Percentiles rank a stretch among this genome's conserved stretches.
Evolutionary conservation across 2,888 invertebrate genomes (phyloP).

Genomic region (Trichacis sp.): DNA sequence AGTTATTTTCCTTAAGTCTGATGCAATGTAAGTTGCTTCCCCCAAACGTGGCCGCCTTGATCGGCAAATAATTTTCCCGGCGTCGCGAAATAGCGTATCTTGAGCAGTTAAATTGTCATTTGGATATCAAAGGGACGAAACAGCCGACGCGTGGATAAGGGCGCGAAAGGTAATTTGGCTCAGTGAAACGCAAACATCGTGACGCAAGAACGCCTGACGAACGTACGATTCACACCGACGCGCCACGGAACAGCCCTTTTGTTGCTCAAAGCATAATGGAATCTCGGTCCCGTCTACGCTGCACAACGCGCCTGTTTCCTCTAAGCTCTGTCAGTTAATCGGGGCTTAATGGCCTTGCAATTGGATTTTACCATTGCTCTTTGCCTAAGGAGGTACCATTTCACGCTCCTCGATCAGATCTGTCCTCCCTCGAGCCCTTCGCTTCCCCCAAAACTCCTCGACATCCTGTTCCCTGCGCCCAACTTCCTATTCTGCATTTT

Average conservation of each 20-base stretch:
- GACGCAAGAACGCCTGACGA: slow-evolving; percentile 53
- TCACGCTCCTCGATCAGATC: slow-evolving; percentile 62
- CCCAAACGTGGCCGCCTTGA: slow-evolving; percentile 9
- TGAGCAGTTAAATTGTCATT: slow-evolving; percentile 69
- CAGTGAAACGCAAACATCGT: slow-evolving; percentile 67
- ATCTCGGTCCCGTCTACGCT: slow-evolving; percentile 60
- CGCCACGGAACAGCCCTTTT: slow-evolving; percentile 67
- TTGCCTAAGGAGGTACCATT: slow-evolving; percentile 61
- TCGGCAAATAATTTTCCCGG: slow-evolving; percentile 33
- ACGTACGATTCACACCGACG: slow-evolving; percentile 66
- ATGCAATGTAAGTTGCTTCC: no score
- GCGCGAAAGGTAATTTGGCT: slow-evolving; percentile 67
- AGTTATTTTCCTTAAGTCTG: no score
- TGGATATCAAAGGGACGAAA: slow-evolving; percentile 68
- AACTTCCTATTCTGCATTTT: slow-evolving; percentile 15
- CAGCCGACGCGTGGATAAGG: slow-evolving; percentile 64
- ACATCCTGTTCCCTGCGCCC: slow-evolving; percentile 13
- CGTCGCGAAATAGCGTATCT: slow-evolving; percentile 32
- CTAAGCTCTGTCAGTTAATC: slow-evolving; percentile 60
- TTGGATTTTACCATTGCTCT: slow-evolving; percentile 69
- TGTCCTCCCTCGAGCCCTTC: slow-evolving; percentile 44
- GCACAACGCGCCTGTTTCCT: slow-evolving; percentile 41
- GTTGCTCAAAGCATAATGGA: slow-evolving; percentile 69
- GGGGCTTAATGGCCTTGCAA: slow-evolving; percentile 68
- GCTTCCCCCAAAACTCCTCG: slow-evolving; percentile 22